A percentile compares a stretch with the other conserved stretches of the same genome.
These are phyloP conservation scores for Gallinago undulata DNA, from an alignment of 2,113 vertebrate genomes.

Conservation along the genomic window DNA sequence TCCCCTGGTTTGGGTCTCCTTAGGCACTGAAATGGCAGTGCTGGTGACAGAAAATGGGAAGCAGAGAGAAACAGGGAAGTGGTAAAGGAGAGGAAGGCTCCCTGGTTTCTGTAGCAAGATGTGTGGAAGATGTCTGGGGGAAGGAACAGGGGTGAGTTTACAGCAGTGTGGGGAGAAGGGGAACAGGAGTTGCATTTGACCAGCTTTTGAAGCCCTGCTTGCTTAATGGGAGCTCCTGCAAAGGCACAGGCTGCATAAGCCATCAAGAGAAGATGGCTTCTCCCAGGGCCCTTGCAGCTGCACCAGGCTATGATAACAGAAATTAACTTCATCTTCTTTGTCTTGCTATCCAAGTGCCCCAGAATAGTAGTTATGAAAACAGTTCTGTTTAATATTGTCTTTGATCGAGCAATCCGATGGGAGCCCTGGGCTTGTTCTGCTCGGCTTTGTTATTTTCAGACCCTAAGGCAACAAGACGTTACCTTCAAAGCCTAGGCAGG, in stretches of 20 bases:
- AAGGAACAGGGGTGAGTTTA: background rate
- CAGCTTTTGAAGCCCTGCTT: conserved; percentile 19
- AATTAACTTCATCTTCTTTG: conserved; percentile 68
- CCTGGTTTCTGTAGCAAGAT: background rate
- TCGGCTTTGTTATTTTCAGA: conserved; percentile 72
- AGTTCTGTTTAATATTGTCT: conserved; percentile 73
- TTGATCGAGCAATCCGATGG: conserved; percentile 71
- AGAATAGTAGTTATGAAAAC: conserved; percentile 73
- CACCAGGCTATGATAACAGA: conserved; percentile 59
- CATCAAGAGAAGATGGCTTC: conserved; percentile 61
- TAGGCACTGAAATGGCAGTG: background rate
- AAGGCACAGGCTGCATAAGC: conserved; percentile 22
- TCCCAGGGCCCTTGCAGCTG: conserved; percentile 51
- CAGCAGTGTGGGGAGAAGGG: accelerated
- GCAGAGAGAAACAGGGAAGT: background rate
- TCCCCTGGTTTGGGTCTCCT: background rate
- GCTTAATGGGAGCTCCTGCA: conserved; percentile 29
- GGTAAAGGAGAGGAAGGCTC: background rate
- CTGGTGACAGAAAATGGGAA: background rate
- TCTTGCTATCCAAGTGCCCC: conserved; percentile 58
- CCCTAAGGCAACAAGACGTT: conserved; percentile 73
- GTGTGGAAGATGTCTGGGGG: background rate
- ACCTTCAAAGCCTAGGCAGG: conserved; percentile 68
- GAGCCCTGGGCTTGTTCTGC: conserved; percentile 65
- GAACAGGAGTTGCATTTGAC: background rate